Conservation (phyloP, 2,797 vertebrate species). For the Anomalospiza imberbis region DNA sequence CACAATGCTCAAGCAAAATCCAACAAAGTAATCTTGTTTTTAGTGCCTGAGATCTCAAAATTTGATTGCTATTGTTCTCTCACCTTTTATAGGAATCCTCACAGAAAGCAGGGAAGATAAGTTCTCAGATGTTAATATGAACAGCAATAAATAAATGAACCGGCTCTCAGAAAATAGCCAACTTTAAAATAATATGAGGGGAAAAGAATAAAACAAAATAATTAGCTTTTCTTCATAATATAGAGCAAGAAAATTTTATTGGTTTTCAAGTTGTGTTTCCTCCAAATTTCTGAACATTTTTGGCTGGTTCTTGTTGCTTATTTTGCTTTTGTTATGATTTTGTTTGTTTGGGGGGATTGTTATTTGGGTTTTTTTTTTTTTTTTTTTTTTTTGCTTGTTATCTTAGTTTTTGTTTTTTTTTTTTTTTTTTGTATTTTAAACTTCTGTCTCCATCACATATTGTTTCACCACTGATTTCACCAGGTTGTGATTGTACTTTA, state of each 20-base stretch:
- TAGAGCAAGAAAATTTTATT: not conserved
- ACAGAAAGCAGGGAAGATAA: not conserved
- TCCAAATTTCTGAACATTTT: not conserved
- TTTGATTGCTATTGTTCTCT: not conserved
- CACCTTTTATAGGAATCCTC: not conserved
- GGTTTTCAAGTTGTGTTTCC: not conserved
- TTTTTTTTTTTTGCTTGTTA: not conserved
- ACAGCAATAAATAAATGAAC: not conserved
- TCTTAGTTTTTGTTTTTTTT: not conserved
- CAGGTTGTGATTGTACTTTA: not conserved
- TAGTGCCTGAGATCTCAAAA: not conserved
- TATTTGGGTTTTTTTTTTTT: no score
- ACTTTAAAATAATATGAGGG: not conserved
- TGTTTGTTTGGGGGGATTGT: fast-evolving
- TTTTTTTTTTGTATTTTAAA: not conserved
- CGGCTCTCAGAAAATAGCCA: not conserved
- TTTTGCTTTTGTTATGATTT: not conserved
- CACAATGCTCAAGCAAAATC: not conserved
- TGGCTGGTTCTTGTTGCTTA: fast-evolving
- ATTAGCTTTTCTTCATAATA: not conserved
- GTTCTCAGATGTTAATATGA: not conserved
- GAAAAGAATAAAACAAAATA: not conserved
- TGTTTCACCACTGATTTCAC: not conserved
- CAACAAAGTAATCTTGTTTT: not conserved
- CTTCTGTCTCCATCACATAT: not conserved